Percentiles rank a stretch among this genome's conserved stretches.
phyloP scores from a whole-genome alignment of 2,113 vertebrate species.

The Catharus minimus region DNA sequence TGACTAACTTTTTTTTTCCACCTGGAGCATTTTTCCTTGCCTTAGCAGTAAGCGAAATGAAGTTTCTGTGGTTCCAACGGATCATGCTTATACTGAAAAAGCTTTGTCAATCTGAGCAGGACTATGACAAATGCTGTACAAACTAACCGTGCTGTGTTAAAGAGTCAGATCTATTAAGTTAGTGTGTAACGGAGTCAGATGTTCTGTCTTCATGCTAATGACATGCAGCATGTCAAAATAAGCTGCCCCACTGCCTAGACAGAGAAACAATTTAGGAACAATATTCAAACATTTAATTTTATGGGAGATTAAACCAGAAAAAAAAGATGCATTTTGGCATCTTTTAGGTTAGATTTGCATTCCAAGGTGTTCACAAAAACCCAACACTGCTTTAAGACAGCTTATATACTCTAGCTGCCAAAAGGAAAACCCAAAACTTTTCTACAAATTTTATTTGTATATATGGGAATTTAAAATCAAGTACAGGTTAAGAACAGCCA shows the following conservation, averaged over 20 bases:
- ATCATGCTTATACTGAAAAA: background rate
- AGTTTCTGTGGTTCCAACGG: background rate
- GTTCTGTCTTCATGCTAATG: background rate
- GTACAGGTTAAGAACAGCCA: background rate
- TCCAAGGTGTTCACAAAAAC: background rate
- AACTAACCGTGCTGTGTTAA: background rate
- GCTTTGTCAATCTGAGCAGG: background rate
- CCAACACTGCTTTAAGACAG: background rate
- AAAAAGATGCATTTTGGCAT: background rate
- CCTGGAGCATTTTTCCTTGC: background rate
- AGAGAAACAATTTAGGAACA: background rate
- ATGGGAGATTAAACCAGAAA: background rate
- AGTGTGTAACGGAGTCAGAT: background rate
- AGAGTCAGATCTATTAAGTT: background rate
- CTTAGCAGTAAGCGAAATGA: background rate
- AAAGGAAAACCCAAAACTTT: background rate
- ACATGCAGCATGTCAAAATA: background rate
- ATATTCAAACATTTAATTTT: background rate
- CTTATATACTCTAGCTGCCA: background rate
- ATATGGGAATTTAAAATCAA: slow-evolving; percentile 13
- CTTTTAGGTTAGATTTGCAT: background rate
- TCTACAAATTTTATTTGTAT: background rate
- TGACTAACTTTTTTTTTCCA: background rate
- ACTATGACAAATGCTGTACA: background rate
- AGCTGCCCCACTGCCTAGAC: background rate